Base-by-base conservation (phyloP, 2,797 vertebrate genomes). In the Liasis olivaceus region DNA sequence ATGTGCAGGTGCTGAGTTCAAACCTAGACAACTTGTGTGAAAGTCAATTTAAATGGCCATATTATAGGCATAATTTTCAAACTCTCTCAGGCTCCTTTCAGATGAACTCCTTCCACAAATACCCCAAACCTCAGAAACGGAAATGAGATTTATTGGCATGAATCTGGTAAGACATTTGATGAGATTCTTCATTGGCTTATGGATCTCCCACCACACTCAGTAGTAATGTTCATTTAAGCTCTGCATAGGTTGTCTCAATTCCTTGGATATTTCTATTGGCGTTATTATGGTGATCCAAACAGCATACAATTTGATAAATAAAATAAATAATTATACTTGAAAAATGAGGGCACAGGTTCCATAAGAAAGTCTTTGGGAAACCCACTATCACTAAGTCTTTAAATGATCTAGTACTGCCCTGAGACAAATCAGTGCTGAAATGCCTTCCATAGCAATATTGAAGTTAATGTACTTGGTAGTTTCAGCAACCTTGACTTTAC, bases 1-100 rank as follows among this genome's bases (percentile, higher is more conserved):
- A 89, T 72, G 62, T 91, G 9, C 2, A 87, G 0, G 69, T 91
- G 90, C 87, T 89, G 5, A 63, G 47, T 95, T 91, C 85, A 89
- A 88, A 89, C 12, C 64, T 81, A 87, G 91, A 60, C n/a, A 89
- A 81, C 26, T 90, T 90, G 69, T 0, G 72, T 3, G 69, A 88
- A 91, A 87, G 92, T 87, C 59, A 93, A 91, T 92, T 94, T 84
- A 62, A 92, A 81, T 20, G 9, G 0, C 6, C 31, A 20, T 5
- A 26, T 59, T 6, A 89, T 3, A 11, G 58, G 81, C 24, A 56
- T 94, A 36, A 2, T 22, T 62, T 89, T 59, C 89, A 72, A 94
- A 93, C 77, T n/a, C 7, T 90, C 28, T 90, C 58, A 62, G 36
- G 28, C 15, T 24, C 26, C 17, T n/a, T 89, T 54, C 56, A 89